Conservation (phyloP, 2,888 invertebrate genomes). For the Eutolmus rufibarbis region DNA sequence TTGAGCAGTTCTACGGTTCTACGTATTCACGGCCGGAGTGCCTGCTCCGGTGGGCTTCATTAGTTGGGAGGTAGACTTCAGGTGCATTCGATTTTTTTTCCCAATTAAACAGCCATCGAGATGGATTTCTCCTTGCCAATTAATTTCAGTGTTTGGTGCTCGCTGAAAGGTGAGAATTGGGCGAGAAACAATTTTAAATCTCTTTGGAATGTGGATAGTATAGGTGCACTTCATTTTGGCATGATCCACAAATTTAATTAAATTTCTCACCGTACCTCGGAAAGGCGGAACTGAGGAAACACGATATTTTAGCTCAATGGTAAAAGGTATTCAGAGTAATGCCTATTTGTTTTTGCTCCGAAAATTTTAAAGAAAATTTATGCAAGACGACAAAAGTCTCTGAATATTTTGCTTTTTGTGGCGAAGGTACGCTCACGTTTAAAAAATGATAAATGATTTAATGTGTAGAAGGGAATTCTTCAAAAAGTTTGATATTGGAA, state of each 20-base stretch:
- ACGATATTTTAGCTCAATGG: background rate
- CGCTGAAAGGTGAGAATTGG: background rate
- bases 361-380: background rate
- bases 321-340: background rate
- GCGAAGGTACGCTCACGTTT: background rate
- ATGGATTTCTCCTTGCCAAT: background rate
- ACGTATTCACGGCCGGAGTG: background rate
- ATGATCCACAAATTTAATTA: conserved; percentile 1
- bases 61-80: background rate
- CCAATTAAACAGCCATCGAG: background rate
- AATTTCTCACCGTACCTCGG: background rate
- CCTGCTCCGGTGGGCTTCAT: background rate
- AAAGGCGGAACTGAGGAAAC: background rate
- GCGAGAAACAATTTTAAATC: background rate
- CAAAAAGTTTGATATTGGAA: background rate
- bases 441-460: background rate
- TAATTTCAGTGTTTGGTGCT: background rate
- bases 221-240: background rate
- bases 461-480: background rate
- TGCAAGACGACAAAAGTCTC: background rate
- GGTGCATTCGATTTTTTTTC: conserved; percentile 1
- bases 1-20: background rate
- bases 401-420: background rate
- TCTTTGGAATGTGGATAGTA: background rate
- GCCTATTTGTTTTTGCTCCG: background rate